A percentile compares a stretch with the other conserved stretches of the same genome.
Conservation (phyloP, 1,140 invertebrate species). For the Drosophila tsacasi region DNA sequence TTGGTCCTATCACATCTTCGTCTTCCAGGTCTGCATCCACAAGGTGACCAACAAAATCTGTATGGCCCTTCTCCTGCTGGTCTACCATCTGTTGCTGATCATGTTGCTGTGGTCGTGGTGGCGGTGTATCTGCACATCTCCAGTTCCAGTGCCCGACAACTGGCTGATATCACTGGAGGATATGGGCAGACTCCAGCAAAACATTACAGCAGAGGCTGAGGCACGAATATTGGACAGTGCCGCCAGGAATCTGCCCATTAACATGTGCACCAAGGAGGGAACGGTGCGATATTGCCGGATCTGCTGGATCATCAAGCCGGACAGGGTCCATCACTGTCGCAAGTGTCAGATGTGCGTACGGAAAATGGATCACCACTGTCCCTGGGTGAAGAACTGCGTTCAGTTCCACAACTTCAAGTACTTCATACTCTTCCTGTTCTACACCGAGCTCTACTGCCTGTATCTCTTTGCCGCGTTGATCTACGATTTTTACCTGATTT, state of each 20-base stretch:
- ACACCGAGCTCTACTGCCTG: slow-evolving; percentile 8
- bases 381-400: slow-evolving; percentile 40
- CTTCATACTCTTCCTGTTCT: slow-evolving; percentile 29
- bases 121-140: slow-evolving; percentile 1
- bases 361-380: slow-evolving; percentile 44
- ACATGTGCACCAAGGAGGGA: slow-evolving; percentile 1
- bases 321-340: slow-evolving; percentile 26
- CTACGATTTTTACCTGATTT: slow-evolving; percentile 1
- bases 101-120: slow-evolving; percentile 29
- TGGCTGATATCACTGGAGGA: slow-evolving; percentile 19
- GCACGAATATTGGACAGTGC: not conserved
- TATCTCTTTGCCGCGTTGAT: not conserved
- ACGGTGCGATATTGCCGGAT: slow-evolving; percentile 9
- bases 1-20: slow-evolving; percentile 27
- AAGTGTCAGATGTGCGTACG: slow-evolving; percentile 1
- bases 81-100: slow-evolving; percentile 9
- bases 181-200: not conserved
- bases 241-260: slow-evolving; percentile 4
- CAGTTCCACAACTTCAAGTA: slow-evolving; percentile 38
- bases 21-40: slow-evolving; percentile 15
- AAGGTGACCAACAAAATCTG: not conserved
- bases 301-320: slow-evolving; percentile 38
- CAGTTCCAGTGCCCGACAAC: not conserved
- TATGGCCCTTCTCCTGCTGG: not conserved
- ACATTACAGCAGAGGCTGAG: not conserved